Conservation (phyloP, 53 echinoderm and acorn worm species). For the Henricia sp. region DNA sequence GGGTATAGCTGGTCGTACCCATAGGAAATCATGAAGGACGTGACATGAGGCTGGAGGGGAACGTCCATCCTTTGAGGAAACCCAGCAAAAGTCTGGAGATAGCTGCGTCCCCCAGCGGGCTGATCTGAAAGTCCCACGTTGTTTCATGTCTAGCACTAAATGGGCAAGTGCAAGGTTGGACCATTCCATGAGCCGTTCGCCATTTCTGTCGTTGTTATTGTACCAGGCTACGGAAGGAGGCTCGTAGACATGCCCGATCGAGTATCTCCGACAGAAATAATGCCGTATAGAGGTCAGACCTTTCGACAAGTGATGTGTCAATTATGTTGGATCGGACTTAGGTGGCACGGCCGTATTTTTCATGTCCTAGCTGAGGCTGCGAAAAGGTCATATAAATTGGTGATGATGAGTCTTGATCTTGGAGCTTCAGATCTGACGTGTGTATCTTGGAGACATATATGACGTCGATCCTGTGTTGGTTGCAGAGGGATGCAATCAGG, state of each 20-base stretch:
- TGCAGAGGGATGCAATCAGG: background rate
- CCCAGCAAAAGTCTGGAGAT: conserved; percentile 25
- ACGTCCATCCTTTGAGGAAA: background rate
- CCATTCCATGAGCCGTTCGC: background rate
- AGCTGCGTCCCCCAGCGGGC: background rate
- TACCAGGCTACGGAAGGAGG: conserved; percentile 3
- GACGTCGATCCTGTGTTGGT: background rate
- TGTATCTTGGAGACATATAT: conserved; percentile 4
- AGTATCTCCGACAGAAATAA: conserved; percentile 1
- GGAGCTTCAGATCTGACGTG: background rate
- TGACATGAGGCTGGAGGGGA: background rate
- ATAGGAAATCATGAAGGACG: conserved; percentile 1
- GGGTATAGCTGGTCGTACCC: conserved; percentile 33
- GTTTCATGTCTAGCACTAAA: background rate
- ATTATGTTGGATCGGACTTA: background rate
- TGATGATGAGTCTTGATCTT: background rate
- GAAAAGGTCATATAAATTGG: background rate
- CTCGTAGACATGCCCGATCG: conserved; percentile 22
- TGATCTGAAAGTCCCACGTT: background rate
- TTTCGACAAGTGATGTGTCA: background rate
- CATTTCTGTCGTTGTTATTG: background rate
- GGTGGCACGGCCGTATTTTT: conserved; percentile 6
- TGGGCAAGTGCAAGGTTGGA: background rate
- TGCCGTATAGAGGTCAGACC: background rate
- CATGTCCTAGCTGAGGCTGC: background rate